phyloP scores from a whole-genome alignment of 2,113 vertebrate genomes.

The Brienomyrus brachyistius region DNA sequence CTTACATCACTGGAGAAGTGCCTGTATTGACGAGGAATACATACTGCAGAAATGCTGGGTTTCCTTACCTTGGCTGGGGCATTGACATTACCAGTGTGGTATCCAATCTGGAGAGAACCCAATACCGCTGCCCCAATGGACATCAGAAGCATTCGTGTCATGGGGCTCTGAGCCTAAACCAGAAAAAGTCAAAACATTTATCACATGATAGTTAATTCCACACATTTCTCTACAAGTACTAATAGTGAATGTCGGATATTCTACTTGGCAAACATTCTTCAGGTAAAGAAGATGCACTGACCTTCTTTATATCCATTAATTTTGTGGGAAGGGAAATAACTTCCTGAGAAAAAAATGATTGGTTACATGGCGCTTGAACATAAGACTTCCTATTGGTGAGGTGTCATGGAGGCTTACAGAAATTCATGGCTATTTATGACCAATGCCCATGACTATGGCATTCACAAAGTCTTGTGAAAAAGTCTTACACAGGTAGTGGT shows the following conservation, averaged over 20 bases:
- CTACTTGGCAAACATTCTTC: not conserved
- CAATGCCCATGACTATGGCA: not conserved
- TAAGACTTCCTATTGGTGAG: not conserved
- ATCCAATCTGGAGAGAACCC: conserved; percentile 56
- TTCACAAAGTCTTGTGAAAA: not conserved
- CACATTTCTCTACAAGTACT: not conserved
- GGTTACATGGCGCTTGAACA: not conserved
- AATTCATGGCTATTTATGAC: not conserved
- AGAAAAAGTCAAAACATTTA: not conserved
- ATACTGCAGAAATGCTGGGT: not conserved
- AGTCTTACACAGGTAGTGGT: not conserved
- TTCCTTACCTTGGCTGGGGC: conserved; percentile 57
- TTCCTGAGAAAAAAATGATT: conserved; percentile 20
- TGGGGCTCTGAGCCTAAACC: conserved; percentile 41
- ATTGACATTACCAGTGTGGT: conserved; percentile 64
- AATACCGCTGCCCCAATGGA: conserved; percentile 53
- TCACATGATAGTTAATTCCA: not conserved
- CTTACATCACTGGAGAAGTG: not conserved
- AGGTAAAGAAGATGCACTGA: conserved; percentile 31
- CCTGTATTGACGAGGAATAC: not conserved
- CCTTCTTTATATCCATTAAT: conserved; percentile 53
- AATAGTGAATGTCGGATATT: not conserved
- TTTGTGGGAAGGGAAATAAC: conserved; percentile 13
- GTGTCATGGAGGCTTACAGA: not conserved
- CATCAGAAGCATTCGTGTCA: conserved; percentile 52